Conservation (phyloP, 2,888 invertebrate genomes). For the Choreutis nemorana region DNA sequence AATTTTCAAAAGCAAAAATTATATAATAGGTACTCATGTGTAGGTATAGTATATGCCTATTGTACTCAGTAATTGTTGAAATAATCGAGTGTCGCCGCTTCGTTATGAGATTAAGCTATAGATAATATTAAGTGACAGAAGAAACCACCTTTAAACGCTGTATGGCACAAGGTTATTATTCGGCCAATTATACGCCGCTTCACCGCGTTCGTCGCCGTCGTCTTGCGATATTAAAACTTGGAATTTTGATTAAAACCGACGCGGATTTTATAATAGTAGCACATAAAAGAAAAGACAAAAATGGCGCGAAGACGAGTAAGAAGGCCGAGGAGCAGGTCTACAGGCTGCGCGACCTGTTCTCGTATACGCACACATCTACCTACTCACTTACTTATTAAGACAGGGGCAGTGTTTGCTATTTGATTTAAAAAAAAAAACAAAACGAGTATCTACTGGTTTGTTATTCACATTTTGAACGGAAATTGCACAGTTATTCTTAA, state of each 20-base stretch:
- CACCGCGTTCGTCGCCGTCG: too few relatives aligned
- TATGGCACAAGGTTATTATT: conserved; percentile 45
- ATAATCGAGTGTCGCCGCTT: too few relatives aligned
- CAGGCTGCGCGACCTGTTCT: conserved; percentile 45
- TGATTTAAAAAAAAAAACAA: conserved; percentile 62
- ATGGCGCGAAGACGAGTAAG: conserved; percentile 44
- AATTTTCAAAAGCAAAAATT: too few relatives aligned
- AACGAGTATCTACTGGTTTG: conserved; percentile 49
- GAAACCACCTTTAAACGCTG: conserved; percentile 31
- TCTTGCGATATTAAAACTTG: conserved; percentile 45
- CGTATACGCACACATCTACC: conserved; percentile 39
- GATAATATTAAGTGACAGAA: conserved; percentile 17
- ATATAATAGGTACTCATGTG: too few relatives aligned
- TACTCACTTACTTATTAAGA: conserved; percentile 65
- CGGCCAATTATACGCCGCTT: conserved; percentile 47
- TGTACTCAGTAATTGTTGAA: too few relatives aligned
- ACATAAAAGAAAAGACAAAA: conserved; percentile 50
- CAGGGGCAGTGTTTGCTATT: conserved; percentile 63
- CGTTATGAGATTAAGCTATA: too few relatives aligned
- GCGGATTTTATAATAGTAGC: conserved; percentile 48
- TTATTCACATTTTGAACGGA: conserved; percentile 62
- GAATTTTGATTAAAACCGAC: conserved; percentile 58
- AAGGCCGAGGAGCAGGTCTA: conserved; percentile 17
- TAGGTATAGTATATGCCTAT: too few relatives aligned
- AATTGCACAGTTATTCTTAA: conserved; percentile 57